Conservation (phyloP, 2,797 vertebrate genomes). For the Vespertilio murinus region DNA sequence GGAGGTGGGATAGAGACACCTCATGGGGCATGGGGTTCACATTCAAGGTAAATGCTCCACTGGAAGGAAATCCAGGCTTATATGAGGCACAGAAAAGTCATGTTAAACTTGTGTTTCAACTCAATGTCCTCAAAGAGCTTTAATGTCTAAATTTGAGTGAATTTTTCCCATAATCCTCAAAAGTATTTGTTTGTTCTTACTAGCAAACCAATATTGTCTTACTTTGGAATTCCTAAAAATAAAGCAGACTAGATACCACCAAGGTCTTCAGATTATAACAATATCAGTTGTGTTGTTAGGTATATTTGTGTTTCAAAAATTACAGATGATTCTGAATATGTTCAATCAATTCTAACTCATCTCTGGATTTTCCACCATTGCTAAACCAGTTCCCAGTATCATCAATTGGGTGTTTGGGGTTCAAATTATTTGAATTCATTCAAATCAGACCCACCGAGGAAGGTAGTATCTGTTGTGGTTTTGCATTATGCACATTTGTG, state of each 20-base stretch:
- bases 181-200: neutral
- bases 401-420: neutral
- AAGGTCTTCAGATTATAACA: neutral
- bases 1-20: neutral
- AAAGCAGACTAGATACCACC: neutral
- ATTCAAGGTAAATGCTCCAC: neutral
- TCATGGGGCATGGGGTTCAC: neutral
- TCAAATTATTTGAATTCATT: neutral
- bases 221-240: conserved; percentile 7
- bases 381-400: neutral
- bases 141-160: conserved; percentile 39
- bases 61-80: neutral
- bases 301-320: conserved; percentile 25
- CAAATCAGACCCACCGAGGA: neutral
- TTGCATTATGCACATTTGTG: neutral
- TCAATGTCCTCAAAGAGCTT: neutral
- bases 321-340: neutral
- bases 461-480: neutral
- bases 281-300: neutral
- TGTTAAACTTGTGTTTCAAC: neutral
- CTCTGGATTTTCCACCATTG: neutral
- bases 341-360: conserved; percentile 33
- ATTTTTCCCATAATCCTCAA: neutral
- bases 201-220: neutral
- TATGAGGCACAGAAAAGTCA: neutral